These are phyloP conservation scores for Acestrorhynchus altus DNA, from an alignment of 2,797 vertebrate genomes.

Conservation along the genomic window DNA sequence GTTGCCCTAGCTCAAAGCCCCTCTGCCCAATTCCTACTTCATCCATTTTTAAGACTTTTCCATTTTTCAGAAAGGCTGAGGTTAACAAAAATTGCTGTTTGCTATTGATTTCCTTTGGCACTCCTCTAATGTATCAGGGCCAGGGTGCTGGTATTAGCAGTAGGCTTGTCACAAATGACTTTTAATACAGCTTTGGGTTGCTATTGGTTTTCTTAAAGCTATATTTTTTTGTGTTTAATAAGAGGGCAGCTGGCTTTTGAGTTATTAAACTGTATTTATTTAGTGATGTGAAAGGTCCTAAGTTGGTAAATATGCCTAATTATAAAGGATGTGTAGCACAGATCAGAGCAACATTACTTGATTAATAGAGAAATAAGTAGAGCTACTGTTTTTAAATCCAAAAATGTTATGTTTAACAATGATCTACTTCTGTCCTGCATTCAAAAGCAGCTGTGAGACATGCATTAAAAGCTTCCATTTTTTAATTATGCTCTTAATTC, in stretches of 20 bases:
- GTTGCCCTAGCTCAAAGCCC: conserved; percentile 17
- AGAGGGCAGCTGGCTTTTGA: not conserved
- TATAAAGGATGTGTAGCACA: no score
- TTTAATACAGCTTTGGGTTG: conserved; percentile 20
- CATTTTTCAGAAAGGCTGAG: conserved; percentile 51
- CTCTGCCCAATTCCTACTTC: not conserved
- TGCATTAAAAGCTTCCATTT: no score
- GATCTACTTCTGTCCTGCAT: no score
- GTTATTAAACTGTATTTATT: not conserved
- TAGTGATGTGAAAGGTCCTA: not conserved
- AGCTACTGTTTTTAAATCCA: no score
- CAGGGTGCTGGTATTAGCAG: conserved; percentile 2
- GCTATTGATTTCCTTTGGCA: conserved; percentile 56
- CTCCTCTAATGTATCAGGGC: conserved; percentile 36
- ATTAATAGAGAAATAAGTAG: no score
- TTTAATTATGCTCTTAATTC: no score
- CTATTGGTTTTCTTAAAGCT: conserved; percentile 14
- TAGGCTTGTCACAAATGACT: conserved; percentile 22
- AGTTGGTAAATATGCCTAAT: not conserved
- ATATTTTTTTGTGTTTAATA: conserved; percentile 12
- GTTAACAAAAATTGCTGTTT: conserved; percentile 55
- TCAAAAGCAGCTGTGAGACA: no score
- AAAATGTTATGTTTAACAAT: no score
- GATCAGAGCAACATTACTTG: no score
- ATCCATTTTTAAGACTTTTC: conserved; percentile 43